phyloP scores from a whole-genome alignment of 2,113 vertebrate species.

The Poeciliopsis prolifica region DNA sequence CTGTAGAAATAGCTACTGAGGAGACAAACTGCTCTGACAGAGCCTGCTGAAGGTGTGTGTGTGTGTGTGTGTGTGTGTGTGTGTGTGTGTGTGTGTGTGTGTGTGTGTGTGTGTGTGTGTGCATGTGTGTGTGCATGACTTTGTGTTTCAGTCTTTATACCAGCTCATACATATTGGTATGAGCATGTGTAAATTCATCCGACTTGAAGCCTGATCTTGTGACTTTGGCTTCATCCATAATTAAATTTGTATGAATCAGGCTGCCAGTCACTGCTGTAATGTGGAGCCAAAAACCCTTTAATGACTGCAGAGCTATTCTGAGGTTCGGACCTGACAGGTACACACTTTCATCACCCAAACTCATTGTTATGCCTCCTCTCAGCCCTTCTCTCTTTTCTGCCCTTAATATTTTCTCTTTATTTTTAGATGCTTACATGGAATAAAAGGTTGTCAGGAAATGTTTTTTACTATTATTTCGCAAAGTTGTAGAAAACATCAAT shows the following conservation, averaged over 20 bases:
- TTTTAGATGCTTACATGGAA: constrained; percentile 36
- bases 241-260: constrained; percentile 52
- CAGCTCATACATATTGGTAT: not conserved
- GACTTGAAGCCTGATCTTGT: constrained; percentile 8
- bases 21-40: constrained; percentile 18
- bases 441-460: not conserved
- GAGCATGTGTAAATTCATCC: constrained; percentile 15
- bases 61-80: constrained; percentile 3
- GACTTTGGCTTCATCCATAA: constrained; percentile 58
- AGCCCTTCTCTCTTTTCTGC: not conserved
- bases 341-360: constrained; percentile 43
- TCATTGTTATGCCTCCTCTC: constrained; percentile 20
- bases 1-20: constrained; percentile 29
- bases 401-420: constrained; percentile 30
- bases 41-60: not conserved
- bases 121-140: too few species aligned
- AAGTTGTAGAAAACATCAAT: not conserved
- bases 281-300: constrained; percentile 41
- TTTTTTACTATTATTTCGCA: not conserved
- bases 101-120: too few species aligned
- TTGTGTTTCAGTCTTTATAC: not conserved
- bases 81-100: too few species aligned
- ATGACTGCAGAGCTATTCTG: constrained; percentile 47
- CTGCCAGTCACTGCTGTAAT: constrained; percentile 40
- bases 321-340: constrained; percentile 47